These are phyloP conservation scores for Furnarius figulus DNA, from an alignment of 2,113 vertebrate genomes.

Conservation along the genomic window DNA sequence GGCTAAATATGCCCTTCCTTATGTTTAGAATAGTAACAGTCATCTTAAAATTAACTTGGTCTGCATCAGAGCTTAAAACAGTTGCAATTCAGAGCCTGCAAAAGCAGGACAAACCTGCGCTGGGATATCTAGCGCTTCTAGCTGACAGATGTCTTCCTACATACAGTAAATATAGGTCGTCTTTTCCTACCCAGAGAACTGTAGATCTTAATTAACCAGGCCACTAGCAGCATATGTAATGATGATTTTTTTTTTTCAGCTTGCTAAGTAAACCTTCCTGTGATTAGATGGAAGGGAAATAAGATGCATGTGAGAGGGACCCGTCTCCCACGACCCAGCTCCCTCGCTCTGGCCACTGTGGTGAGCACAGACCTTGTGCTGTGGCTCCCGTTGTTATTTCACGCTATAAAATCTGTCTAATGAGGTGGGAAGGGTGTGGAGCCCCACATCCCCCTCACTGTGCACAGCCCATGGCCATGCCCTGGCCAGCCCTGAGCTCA, in stretches of 20 bases:
- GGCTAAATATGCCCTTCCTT: slow-evolving; percentile 72
- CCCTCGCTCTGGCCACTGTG: neutral
- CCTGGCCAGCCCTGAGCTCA: neutral
- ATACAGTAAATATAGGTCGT: slow-evolving; percentile 65
- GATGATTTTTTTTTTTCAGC: neutral
- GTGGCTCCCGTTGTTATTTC: neutral
- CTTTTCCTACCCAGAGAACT: slow-evolving; percentile 61
- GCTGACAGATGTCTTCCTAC: slow-evolving; percentile 68
- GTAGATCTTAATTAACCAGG: slow-evolving; percentile 70
- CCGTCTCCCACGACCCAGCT: neutral
- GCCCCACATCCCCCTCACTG: fast-evolving
- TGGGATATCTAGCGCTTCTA: slow-evolving; percentile 6
- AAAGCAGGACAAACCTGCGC: slow-evolving; percentile 60
- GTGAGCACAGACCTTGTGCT: fast-evolving
- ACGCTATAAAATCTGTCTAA: neutral
- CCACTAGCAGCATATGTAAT: slow-evolving; percentile 63
- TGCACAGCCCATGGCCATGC: neutral
- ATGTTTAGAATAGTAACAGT: slow-evolving; percentile 71
- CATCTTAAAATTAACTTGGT: slow-evolving; percentile 65
- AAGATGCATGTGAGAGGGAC: neutral
- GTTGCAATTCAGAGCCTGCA: slow-evolving; percentile 48
- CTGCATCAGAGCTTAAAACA: slow-evolving; percentile 58
- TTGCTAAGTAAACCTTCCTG: slow-evolving; percentile 33
- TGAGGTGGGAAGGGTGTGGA: neutral
- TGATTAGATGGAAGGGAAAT: neutral